phyloP scores from a whole-genome alignment of 2,797 vertebrate genomes.

The Eidolon dupreanum region DNA sequence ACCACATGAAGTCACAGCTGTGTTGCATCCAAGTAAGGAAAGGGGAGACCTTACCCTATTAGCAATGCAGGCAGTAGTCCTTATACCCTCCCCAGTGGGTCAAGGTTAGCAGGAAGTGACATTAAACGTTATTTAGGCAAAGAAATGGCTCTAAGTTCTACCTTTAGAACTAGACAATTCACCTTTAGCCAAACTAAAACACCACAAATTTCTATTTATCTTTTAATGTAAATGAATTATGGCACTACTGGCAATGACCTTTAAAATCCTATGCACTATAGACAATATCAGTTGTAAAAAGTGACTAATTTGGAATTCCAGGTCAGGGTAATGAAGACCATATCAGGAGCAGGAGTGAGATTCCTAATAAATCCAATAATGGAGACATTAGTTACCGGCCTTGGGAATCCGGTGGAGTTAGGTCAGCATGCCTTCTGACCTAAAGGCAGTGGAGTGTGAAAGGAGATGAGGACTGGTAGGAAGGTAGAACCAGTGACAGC shows the following conservation, averaged over 20 bases:
- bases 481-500: no score
- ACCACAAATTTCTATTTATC: background rate
- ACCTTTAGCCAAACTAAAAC: background rate
- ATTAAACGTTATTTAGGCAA: background rate
- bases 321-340: background rate
- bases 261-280: background rate
- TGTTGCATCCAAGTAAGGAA: background rate
- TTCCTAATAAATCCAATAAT: background rate
- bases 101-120: background rate
- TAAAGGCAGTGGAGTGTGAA: background rate
- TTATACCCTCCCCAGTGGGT: background rate
- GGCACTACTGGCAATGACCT: background rate
- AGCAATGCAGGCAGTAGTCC: no score
- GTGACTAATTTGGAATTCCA: background rate
- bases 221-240: background rate
- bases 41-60: accelerated
- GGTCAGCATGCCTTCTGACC: background rate
- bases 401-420: background rate
- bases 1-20: background rate
- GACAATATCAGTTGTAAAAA: background rate
- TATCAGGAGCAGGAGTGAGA: no score
- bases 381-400: background rate
- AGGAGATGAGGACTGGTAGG: background rate
- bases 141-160: background rate
- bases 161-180: background rate